A percentile compares a stretch with the other conserved stretches of the same genome.
phyloP scores from a whole-genome alignment of 2,888 invertebrate genomes.

The Microplitis deprimator region DNA sequence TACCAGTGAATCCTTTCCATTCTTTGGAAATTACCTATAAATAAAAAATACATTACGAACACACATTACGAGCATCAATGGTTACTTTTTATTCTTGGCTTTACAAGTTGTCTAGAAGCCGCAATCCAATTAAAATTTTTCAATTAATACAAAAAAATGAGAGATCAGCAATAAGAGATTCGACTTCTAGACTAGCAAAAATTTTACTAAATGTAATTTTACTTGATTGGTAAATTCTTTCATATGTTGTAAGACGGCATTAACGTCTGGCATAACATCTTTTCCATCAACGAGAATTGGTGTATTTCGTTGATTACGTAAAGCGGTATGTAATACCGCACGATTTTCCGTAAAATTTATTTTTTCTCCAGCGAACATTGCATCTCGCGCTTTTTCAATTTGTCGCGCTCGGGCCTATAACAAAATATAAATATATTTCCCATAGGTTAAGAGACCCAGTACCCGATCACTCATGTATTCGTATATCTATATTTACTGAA shows the following conservation, averaged over 20 bases:
- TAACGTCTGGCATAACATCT: constrained; percentile 95
- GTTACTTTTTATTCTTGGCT: background rate
- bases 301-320: constrained; percentile 87
- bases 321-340: constrained; percentile 94
- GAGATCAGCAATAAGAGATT: too few species aligned
- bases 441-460: background rate
- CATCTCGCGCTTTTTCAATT: constrained; percentile 88
- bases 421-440: background rate
- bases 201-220: constrained; percentile 19
- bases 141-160: too few species aligned
- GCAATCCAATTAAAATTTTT: too few species aligned
- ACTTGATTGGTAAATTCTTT: constrained; percentile 90
- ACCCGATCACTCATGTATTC: too few species aligned
- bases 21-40: constrained; percentile 63
- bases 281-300: constrained; percentile 87
- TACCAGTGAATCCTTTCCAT: constrained; percentile 80
- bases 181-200: too few species aligned
- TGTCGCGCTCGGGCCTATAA: constrained; percentile 79
- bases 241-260: constrained; percentile 94
- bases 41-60: background rate
- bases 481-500: too few species aligned
- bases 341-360: constrained; percentile 98
- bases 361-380: constrained; percentile 94
- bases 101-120: too few species aligned
- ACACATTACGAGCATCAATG: background rate